A percentile compares a stretch with the other conserved stretches of the same genome.
Evolutionary conservation across 1,140 invertebrate genomes (phyloP).

Genomic region (Cephus cinctus): DNA sequence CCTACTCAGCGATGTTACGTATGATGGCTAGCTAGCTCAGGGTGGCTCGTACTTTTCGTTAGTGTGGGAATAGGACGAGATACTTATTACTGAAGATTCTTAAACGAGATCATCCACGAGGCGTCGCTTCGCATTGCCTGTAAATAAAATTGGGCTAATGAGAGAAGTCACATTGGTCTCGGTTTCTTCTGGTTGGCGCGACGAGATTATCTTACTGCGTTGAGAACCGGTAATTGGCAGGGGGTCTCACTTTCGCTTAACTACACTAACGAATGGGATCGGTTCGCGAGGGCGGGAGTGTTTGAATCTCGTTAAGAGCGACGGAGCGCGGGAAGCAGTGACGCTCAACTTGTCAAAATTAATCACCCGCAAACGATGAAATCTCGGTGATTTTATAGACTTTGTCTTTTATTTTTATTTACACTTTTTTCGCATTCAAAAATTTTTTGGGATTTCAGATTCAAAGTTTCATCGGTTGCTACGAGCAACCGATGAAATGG

Average conservation of each 20-base stretch:
- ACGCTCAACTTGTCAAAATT: conserved; percentile 14
- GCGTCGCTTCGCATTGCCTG: too few species aligned
- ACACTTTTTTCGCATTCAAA: too few species aligned
- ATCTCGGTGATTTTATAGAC: too few species aligned
- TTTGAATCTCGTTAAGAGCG: conserved; percentile 32
- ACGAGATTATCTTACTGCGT: conserved; percentile 27
- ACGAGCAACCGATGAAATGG: conserved; percentile 32
- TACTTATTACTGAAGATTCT: too few species aligned
- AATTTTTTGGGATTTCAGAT: too few species aligned
- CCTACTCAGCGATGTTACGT: too few species aligned
- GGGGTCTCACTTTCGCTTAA: conserved; percentile 25
- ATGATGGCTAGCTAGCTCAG: too few species aligned
- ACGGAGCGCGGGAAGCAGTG: conserved; percentile 8
- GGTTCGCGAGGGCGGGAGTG: conserved; percentile 17
- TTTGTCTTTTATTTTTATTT: too few species aligned
- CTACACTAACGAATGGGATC: conserved; percentile 30
- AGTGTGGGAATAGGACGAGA: too few species aligned
- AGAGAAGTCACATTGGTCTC: conserved; percentile 3
- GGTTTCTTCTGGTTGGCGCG: conserved; percentile 6
- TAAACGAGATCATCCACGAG: too few species aligned
- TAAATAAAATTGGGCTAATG: conserved; percentile 8
- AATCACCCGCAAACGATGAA: not conserved
- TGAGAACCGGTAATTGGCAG: conserved; percentile 35
- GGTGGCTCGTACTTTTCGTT: too few species aligned
- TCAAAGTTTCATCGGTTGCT: too few species aligned